Conservation (phyloP, 2,113 vertebrate species). For the Cyprinus carpio region DNA sequence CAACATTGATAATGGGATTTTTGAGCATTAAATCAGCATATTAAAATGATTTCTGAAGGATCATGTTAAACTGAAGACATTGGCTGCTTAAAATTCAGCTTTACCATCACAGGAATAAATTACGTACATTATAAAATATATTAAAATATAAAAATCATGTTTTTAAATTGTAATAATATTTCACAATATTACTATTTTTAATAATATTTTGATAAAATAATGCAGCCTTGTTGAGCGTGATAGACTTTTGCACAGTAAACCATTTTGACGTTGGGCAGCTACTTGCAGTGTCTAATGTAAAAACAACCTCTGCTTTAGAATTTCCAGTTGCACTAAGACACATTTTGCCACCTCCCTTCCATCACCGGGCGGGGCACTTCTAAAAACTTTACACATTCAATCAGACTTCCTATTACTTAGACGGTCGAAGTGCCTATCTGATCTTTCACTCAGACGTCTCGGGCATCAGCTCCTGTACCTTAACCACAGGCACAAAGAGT, state of each 20-base stretch:
- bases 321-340: background rate
- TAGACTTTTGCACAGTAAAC: background rate
- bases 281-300: background rate
- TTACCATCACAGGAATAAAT: background rate
- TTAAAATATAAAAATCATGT: background rate
- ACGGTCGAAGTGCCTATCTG: constrained; percentile 41
- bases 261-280: background rate
- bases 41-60: background rate
- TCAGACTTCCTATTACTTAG: constrained; percentile 34
- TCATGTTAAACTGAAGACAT: background rate
- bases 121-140: background rate
- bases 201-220: background rate
- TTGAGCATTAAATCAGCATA: background rate
- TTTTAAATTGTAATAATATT: background rate
- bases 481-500: constrained; percentile 53
- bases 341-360: background rate
- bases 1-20: background rate
- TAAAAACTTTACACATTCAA: constrained; percentile 25
- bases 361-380: background rate
- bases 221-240: background rate
- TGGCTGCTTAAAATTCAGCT: background rate
- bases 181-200: background rate
- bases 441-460: constrained; percentile 52
- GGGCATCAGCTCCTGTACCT: constrained; percentile 20
- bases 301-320: background rate